Evolutionary conservation across 2,113 vertebrate genomes (phyloP).

Genomic region (Protobothrops mucrosquamatus): DNA sequence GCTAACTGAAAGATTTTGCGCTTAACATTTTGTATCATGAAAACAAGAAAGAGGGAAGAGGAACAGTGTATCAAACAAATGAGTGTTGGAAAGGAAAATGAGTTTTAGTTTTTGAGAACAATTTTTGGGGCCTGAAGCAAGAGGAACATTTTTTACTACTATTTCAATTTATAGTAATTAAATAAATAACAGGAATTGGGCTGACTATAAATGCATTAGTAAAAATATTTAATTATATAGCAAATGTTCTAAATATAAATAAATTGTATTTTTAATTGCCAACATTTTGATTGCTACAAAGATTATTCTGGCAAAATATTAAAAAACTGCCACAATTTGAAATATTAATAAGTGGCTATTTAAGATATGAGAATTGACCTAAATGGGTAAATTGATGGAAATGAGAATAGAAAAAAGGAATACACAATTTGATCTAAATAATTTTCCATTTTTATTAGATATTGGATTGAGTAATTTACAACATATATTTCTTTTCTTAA

Average conservation of each 20-base stretch:
- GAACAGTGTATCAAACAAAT: background rate
- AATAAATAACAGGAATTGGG: background rate
- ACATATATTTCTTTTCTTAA: background rate
- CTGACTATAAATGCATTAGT: background rate
- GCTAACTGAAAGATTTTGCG: too few species aligned
- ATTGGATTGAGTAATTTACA: background rate
- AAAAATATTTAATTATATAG: background rate
- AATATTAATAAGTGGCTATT: background rate
- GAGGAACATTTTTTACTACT: background rate
- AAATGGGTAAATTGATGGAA: background rate
- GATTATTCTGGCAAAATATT: background rate
- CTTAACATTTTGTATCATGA: background rate
- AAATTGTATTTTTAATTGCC: background rate
- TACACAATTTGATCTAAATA: background rate
- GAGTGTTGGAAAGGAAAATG: background rate
- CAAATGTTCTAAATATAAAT: background rate
- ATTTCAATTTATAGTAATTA: background rate
- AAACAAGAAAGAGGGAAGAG: background rate
- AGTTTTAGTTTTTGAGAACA: background rate
- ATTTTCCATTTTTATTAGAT: background rate
- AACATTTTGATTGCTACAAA: background rate
- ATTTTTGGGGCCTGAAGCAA: background rate
- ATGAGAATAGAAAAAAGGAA: too few species aligned
- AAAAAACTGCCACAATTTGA: background rate
- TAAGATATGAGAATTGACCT: background rate